These are phyloP conservation scores for Melanotaenia trifasciata DNA, from an alignment of 2,797 vertebrate genomes.

Conservation along the genomic window DNA sequence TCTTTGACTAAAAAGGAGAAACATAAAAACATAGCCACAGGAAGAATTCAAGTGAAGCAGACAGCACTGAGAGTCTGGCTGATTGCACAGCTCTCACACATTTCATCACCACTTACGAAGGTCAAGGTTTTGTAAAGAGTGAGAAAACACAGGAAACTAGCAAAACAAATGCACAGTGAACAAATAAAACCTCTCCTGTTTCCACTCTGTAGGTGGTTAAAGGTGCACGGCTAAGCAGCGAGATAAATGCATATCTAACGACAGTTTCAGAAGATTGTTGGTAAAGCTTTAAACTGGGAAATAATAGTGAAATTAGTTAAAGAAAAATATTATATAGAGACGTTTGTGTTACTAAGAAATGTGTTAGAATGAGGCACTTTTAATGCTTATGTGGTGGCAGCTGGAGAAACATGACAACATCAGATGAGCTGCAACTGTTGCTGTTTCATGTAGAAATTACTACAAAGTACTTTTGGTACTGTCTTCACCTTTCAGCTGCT, in stretches of 20 bases:
- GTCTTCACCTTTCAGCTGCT: background rate
- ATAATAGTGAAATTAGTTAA: background rate
- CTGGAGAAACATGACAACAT: background rate
- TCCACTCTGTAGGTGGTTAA: too few species aligned
- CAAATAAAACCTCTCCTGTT: background rate
- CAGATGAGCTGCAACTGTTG: background rate
- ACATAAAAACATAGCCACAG: slow-evolving; percentile 1
- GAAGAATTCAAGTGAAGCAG: slow-evolving; percentile 4
- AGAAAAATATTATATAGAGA: background rate
- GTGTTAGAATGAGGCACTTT: background rate
- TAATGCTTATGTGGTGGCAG: background rate
- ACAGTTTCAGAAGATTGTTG: background rate
- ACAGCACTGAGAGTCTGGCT: background rate
- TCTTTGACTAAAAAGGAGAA: slow-evolving; percentile 1
- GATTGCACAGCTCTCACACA: background rate
- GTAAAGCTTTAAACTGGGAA: background rate
- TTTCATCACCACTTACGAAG: slow-evolving; percentile 19
- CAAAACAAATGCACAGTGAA: background rate
- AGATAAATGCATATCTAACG: background rate
- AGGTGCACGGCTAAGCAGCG: background rate
- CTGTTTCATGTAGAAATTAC: background rate
- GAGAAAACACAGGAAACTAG: background rate
- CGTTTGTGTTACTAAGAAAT: background rate
- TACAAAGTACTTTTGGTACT: background rate
- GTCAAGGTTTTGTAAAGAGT: background rate